Evolutionary conservation across 2,888 invertebrate genomes (phyloP), one percentile per base, ranked within the genome.

Genomic region (Gandaritis pyraliata): DNA sequence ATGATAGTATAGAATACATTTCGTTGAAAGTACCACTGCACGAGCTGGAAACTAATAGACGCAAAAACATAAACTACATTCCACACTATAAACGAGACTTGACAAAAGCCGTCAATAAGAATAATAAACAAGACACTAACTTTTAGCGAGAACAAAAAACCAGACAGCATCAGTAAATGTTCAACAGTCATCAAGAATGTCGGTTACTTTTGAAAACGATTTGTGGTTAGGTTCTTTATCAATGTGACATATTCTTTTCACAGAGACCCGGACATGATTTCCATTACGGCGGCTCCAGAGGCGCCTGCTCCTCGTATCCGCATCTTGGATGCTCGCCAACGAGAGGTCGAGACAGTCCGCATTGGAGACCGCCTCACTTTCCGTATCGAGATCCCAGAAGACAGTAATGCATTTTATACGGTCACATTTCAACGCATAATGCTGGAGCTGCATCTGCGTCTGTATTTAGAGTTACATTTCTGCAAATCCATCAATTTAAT

Each of bases 311-410:
- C 98, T 80, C 96, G 97, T 80, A 98, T 98, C 78, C 95, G 97
- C 71, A 98, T 98, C 80, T 93, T 98, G 88, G 98, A 98, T 86
- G 95, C 95, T 65, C 94, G 96, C 71, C 94, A 95, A 71, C 94
- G 97, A 61, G 98, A 98, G 87, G 98, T 98, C 66, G 98, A 98
- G 86, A 98, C 98, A 54, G 98, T 98, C 30, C 95, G 98, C 73
- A 98, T 98, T 77, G 98, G 98, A 79, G 98, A 98, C 92, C 96
- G 97, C 73, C 95, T 98, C 72, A 98, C 97, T 59, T 98, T 98
- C 95, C 95, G 97, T 82, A 98, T 98, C 90, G 98, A 98, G 92
- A 98, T 98, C 71, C 98, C 98, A 15, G 97, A 98, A 94, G 97
- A 98, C 89, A 98, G 98, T 98, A 91, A 95, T 97, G 73, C 62